phyloP scores from a whole-genome alignment of 2,113 vertebrate genomes.

The Pycnonotus jocosus region DNA sequence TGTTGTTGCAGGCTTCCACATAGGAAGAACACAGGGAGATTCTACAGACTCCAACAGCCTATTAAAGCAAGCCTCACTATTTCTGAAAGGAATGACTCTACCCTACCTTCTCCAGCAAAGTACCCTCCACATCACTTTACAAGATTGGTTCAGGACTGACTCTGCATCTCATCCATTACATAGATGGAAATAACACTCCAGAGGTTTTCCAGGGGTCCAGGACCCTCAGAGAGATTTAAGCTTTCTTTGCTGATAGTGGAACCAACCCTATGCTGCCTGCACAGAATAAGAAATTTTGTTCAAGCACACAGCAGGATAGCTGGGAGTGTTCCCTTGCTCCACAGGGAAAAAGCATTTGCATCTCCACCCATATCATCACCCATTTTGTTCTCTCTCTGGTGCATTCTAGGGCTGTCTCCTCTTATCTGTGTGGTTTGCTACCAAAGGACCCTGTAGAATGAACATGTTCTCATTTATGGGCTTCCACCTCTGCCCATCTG shows the following conservation, averaged over 20 bases:
- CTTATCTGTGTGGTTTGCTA: neutral
- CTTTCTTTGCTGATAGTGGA: neutral
- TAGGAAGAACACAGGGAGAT: neutral
- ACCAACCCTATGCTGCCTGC: neutral
- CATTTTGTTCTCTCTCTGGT: neutral
- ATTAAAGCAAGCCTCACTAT: neutral
- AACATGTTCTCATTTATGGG: neutral
- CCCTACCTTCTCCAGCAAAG: neutral
- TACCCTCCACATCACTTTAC: neutral
- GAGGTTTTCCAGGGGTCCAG: neutral
- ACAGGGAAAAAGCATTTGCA: neutral
- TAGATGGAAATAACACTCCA: neutral
- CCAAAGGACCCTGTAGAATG: neutral
- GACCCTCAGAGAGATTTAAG: neutral
- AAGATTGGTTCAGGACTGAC: neutral
- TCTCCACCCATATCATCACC: neutral
- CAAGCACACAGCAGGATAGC: neutral
- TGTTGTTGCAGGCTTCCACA: neutral
- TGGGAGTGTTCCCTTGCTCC: neutral
- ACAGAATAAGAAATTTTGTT: neutral
- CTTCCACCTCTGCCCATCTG: neutral
- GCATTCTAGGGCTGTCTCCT: neutral
- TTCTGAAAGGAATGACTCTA: neutral
- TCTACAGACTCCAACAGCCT: neutral
- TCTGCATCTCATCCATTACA: neutral